These are phyloP conservation scores for Brachypteracias leptosomus DNA, from an alignment of 2,113 vertebrate species.

Conservation along the genomic window DNA sequence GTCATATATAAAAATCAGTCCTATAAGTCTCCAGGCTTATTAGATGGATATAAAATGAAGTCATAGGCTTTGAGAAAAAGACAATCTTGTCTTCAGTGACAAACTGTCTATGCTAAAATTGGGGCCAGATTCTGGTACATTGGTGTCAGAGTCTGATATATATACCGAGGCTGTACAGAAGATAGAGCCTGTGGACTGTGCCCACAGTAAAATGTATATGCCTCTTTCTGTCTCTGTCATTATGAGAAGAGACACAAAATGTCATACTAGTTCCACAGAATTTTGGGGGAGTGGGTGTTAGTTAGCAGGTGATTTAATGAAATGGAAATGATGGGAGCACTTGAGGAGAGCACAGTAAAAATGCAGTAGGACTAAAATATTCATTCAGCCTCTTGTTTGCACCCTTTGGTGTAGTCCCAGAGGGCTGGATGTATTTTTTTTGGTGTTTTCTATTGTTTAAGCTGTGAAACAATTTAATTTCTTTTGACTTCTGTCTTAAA, in stretches of 20 bases:
- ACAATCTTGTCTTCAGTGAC: background rate
- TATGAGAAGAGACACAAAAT: background rate
- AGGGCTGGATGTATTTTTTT: background rate
- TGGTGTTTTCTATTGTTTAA: background rate
- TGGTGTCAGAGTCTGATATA: background rate
- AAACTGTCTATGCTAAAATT: background rate
- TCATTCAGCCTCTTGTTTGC: background rate
- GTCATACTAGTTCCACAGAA: background rate
- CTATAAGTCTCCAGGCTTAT: background rate
- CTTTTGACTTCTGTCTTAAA: slow-evolving; percentile 15
- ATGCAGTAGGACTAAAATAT: background rate
- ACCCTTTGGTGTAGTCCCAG: background rate
- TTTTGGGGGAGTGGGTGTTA: background rate
- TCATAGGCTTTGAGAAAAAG: background rate
- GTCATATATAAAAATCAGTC: background rate
- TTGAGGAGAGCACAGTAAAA: background rate
- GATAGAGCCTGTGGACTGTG: background rate
- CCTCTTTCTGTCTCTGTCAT: background rate
- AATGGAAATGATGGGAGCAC: background rate
- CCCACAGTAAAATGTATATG: background rate
- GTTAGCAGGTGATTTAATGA: slow-evolving; percentile 1
- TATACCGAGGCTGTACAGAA: background rate
- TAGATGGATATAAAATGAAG: background rate
- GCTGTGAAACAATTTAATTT: background rate
- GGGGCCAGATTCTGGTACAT: background rate